Evolutionary conservation across 2,113 vertebrate genomes (phyloP), one percentile per base, ranked within the genome.

Genomic region (Oncorhynchus masou): DNA sequence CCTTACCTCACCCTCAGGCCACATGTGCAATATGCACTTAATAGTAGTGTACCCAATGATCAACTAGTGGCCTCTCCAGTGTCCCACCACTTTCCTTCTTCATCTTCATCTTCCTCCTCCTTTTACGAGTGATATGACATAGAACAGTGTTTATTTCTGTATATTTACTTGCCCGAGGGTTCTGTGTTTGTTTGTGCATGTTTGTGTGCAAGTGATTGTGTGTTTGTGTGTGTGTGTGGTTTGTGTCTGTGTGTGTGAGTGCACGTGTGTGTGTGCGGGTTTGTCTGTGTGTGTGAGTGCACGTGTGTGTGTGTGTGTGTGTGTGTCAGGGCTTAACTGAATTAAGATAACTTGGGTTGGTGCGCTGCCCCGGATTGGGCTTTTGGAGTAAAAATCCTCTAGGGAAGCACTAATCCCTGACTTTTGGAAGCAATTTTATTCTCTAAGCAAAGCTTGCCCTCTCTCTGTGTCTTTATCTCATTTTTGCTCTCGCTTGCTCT

Each of bases 341-440:
- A 88, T 87, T 82, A 90, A 85, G 88, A 91, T 76, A 87, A 89
- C 88, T 81, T 74, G 81, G 76, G 87, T 87, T 87, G 88, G 78
- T 91, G 84, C 84, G 79, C 80, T 87, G 90, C 91, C 86, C 89
- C 88, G 87, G 86, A 89, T 91, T 88, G 90, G 83, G 86, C 60
- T 88, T 85, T 88, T 82, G 90, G 88, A 90, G 88, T 87, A 86
- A 89, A 92, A 90, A 90, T 91, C 91, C 90, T 89, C 86, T 82
- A 82, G 90, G 91, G 90, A 91, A 83, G 76, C 89, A 88, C 90
- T 92, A 93, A 92, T 91, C 91, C 90, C 84, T 74, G 79, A 90
- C 84, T 88, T 84, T 91, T 81, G 79, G 81, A 85, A 89, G 85
- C 85, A 86, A 86, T 87, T 91, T 81, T 86, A 85, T 90, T 90